Conservation (phyloP, 2,113 vertebrate species). For the Turdus rufiventris region DNA sequence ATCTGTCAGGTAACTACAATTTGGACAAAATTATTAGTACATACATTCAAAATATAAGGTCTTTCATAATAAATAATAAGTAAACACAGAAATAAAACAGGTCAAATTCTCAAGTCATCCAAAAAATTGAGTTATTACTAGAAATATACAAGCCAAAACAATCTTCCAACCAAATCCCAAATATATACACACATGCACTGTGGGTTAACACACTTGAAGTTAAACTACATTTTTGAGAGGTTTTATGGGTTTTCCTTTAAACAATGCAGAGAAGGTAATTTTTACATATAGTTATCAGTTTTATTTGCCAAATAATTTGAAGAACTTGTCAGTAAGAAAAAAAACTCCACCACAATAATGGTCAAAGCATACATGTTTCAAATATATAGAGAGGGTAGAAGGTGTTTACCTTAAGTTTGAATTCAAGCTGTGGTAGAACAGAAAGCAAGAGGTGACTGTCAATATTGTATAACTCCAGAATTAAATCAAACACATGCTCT, state of each 20-base stretch:
- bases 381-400: background rate
- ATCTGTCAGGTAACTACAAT: background rate
- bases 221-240: background rate
- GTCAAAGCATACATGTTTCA: background rate
- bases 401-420: conserved; percentile 92
- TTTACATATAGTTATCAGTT: background rate
- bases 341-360: accelerated
- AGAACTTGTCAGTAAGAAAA: background rate
- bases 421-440: conserved; percentile 96
- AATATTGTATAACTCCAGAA: conserved; percentile 97
- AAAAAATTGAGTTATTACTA: background rate
- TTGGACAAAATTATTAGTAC: background rate
- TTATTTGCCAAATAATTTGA: background rate
- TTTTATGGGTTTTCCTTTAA: background rate
- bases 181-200: accelerated
- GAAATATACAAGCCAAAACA: background rate
- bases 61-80: background rate
- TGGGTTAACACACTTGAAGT: background rate
- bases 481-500: conserved; percentile 96
- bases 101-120: background rate
- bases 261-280: background rate
- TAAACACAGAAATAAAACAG: background rate
- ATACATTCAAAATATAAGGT: background rate
- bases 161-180: background rate
- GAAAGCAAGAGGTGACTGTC: conserved; percentile 98